A percentile compares a stretch with the other conserved stretches of the same genome.
These are phyloP conservation scores for Morpho helenor DNA, from an alignment of 2,888 invertebrate species.

Conservation along the genomic window DNA sequence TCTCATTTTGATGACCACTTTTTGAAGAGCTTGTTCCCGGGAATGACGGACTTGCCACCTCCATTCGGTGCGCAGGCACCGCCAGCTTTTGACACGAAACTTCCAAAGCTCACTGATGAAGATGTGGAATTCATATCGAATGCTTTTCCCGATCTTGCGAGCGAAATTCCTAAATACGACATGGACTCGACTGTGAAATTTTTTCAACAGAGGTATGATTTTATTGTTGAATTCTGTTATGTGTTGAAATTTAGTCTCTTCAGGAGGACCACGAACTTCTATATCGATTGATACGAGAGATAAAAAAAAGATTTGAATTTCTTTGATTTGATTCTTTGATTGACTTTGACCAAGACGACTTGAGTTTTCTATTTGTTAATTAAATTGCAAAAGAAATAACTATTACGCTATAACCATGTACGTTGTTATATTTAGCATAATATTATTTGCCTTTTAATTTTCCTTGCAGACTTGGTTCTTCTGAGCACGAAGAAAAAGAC, in stretches of 20 bases:
- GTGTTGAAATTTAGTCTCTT: too few relatives aligned
- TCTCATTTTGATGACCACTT: conserved; percentile 90
- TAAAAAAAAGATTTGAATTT: too few relatives aligned
- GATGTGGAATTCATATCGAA: conserved; percentile 83
- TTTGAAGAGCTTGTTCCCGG: conserved; percentile 91
- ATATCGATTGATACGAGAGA: too few relatives aligned
- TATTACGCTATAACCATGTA: too few relatives aligned
- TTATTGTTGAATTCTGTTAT: not conserved
- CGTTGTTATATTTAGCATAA: too few relatives aligned
- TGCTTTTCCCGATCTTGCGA: conserved; percentile 83
- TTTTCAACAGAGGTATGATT: conserved; percentile 79
- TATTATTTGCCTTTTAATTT: not conserved
- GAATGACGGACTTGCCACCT: conserved; percentile 91
- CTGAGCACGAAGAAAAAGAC: conserved; percentile 53
- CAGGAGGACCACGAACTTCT: too few relatives aligned
- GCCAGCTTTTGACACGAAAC: conserved; percentile 84
- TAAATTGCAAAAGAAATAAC: too few relatives aligned
- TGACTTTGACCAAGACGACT: too few relatives aligned
- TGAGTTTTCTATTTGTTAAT: too few relatives aligned
- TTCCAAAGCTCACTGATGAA: conserved; percentile 81
- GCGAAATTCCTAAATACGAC: conserved; percentile 83
- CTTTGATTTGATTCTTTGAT: too few relatives aligned
- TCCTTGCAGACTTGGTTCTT: conserved; percentile 49
- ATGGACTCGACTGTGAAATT: conserved; percentile 85
- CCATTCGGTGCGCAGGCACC: conserved; percentile 91